Evolutionary conservation across 2,797 vertebrate genomes (phyloP), one percentile per base, ranked within the genome.

Genomic region (Neosilurus hyrtlii): DNA sequence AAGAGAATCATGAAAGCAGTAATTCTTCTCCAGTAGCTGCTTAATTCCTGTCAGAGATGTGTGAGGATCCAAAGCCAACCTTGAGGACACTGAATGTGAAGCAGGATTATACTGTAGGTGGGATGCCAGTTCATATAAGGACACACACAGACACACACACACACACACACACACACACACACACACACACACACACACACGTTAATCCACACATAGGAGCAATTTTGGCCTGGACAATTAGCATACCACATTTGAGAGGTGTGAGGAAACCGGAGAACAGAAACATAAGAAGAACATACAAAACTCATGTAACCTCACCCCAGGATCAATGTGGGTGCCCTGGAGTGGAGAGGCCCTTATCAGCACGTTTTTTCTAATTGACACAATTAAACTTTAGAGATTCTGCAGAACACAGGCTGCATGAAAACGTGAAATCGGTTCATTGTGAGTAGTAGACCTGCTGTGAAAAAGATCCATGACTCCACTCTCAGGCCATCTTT

Each of bases 401-500:
- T 5, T 30, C 56, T 78, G 18, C 12, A 70, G n/a, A 57, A 61
- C 73, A 83, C 57, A 26, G 30, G 5, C 59, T 37, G 61, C 35
- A 72, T 65, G 20, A 16, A 52, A 73, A 80, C 59, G n/a, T 35
- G 56, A 56, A 22, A 11, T 62, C 7, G 11, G 51, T 24, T 80
- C 5, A 74, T 30, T 84, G 49, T 57, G 61, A 61, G 12, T 52
- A 9, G 57, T 14, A 65, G 15, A 68, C 14, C 75, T 52, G 71
- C 11, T 57, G 77, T 70, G 70, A 76, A 75, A 52, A 86, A 51
- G 68, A 56, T 52, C 72, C 9, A 1, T 51, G 22, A 70, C 62
- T 68, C n/a, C 26, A 14, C 66, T 80, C 63, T 81, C 9, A 15
- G 37, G 6, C 26, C 4, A 14, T 22, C 24, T 37, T 35, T 80